phyloP scores from a whole-genome alignment of 2,113 vertebrate genomes.

The Apistogramma diplotaenia region DNA sequence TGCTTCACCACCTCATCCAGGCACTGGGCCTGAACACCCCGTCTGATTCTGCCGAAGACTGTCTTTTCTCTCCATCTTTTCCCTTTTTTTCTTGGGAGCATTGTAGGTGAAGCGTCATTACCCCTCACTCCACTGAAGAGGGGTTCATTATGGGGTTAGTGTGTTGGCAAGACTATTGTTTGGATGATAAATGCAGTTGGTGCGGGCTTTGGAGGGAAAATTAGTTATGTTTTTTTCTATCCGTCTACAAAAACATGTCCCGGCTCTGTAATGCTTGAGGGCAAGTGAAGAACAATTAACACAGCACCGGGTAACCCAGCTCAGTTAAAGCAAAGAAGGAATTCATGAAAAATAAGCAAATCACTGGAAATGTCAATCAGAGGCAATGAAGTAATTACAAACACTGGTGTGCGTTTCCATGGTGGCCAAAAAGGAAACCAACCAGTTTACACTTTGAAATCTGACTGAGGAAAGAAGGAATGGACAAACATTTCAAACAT shows the following conservation, averaged over 20 bases:
- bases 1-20: conserved; percentile 90
- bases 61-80: conserved; percentile 65
- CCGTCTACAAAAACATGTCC: conserved; percentile 82
- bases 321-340: conserved; percentile 67
- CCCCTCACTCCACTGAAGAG: conserved; percentile 96
- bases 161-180: conserved; percentile 98
- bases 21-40: conserved; percentile 92
- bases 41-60: conserved; percentile 54
- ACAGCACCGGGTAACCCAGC: conserved; percentile 58
- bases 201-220: conserved; percentile 81
- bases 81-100: conserved; percentile 75
- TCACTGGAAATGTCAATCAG: conserved; percentile 75
- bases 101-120: conserved; percentile 98
- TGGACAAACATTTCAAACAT: conserved; percentile 55
- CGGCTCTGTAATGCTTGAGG: conserved; percentile 65
- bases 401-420: conserved; percentile 47
- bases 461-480: conserved; percentile 52
- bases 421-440: conserved; percentile 49
- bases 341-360: conserved; percentile 77
- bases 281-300: conserved; percentile 75
- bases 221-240: conserved; percentile 81
- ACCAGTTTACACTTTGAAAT: conserved; percentile 57
- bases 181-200: conserved; percentile 95
- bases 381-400: conserved; percentile 67
- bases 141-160: conserved; percentile 97